Evolutionary conservation across 2,888 invertebrate genomes (phyloP), one percentile per base, ranked within the genome.

Genomic region (Steromphala cineraria): DNA sequence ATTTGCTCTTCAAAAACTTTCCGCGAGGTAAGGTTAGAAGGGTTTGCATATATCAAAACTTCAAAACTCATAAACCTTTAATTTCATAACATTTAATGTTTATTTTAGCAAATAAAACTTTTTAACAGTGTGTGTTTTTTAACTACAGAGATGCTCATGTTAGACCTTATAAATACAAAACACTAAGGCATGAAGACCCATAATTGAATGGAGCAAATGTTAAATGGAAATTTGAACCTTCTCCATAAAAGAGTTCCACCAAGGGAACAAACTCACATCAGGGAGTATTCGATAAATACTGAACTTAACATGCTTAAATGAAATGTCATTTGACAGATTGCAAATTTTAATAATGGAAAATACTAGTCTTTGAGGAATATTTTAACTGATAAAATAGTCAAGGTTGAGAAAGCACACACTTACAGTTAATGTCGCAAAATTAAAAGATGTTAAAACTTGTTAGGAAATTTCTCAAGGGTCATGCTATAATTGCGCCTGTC

Each of bases 321-420:
- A 71, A 40, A 71, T 71, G 40, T 71, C 71, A 71, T 71, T 71
- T 71, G 40, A 71, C 36, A 71, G 71, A 71, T 71, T 71, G 36
- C 15, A 71, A 71, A 71, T 71, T 71, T 71, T 71, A 71, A 71
- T 71, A 71, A 71, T 71, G 71, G 71, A 71, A 36, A 15, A 36
- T 36, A 31, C 10, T 40, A 71, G 71, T 71, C 71, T 71, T 36
- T 40, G 19, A 40, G 71, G 36, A 36, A 40, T 36, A 19, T 71
- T 19, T 31, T 31, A 10, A 31, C 19, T 71, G 19, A 40, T 71
- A 36, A 31, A 36, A 36, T 71, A 71, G 71, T 71, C 36, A 71
- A 36, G 71, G 31, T 71, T 71, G 36, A n/a, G 10, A 36, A 71
- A 71, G 36, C 36, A 40, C 28, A 71, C 71, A 71, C 71, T 36